Evolutionary conservation across 2,888 invertebrate species (phyloP), one percentile per base, ranked within the genome.

Genomic region (Catonia carolina): DNA sequence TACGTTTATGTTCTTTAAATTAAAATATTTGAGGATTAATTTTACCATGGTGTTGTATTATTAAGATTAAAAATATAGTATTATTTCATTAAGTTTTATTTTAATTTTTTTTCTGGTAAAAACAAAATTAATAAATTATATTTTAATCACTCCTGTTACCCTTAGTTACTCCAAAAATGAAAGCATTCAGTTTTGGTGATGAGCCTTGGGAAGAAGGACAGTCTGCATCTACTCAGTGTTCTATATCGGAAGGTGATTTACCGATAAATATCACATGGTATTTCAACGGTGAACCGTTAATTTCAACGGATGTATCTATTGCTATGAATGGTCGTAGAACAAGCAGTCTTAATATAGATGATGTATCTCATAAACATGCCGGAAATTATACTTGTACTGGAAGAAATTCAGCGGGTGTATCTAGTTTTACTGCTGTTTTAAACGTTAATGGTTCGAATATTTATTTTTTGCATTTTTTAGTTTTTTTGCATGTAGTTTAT

Each of bases 381-480:
- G 89, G 89, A 64, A 75, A 82, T 57, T 89, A 86, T 68, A 84
- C 84, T 64, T 89, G 89, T 70, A 76, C 78, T 53, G 86, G 82
- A 10, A 74, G 74, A 52, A 88, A 87, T 72, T 74, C 74, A 64
- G 86, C 85, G 35, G 88, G 86, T 60, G 74, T 77, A 61, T 77
- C 81, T 47, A 80, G 79, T 67, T 81, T 80, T 69, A 80, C 83
- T 7, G 77, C 85, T 48, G 76, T 77, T 67, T 76, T 88, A 65
- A 74, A 77, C 64, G 85, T 87, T 47, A 86, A 86, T 70, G 86
- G 86, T 87, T 27, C 27, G 27, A 36, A 22, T n/a, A n/a, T n/a
- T n/a, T n/a, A n/a, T n/a, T n/a, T n/a, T n/a, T n/a, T n/a, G n/a
- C n/a, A n/a, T n/a, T n/a, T n/a, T n/a, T n/a, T n/a, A n/a, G n/a